These are phyloP conservation scores for Megaceryle alcyon DNA, from an alignment of 2,797 vertebrate species.

Conservation along the genomic window DNA sequence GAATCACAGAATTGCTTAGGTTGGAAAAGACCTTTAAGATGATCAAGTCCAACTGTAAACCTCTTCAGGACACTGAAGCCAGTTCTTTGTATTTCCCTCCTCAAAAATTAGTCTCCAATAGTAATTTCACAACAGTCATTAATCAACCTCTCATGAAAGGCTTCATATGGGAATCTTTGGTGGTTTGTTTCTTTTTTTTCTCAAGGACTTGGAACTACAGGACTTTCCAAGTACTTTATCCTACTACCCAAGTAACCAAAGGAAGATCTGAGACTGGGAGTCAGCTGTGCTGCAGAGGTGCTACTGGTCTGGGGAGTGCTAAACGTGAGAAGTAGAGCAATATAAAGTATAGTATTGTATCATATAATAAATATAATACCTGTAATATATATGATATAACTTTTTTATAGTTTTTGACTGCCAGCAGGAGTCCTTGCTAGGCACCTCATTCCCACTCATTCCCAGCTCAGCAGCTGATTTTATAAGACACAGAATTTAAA, in stretches of 20 bases:
- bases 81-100: not conserved
- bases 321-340: not conserved
- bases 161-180: not conserved
- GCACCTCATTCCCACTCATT: not conserved
- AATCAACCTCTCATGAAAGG: not conserved
- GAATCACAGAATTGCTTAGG: not conserved
- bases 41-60: not conserved
- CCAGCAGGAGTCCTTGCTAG: not conserved
- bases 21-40: not conserved
- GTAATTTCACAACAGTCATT: not conserved
- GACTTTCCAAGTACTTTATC: not conserved
- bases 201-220: not conserved
- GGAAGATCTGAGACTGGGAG: not conserved
- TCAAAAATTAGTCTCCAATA: not conserved
- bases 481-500: not conserved
- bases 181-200: not conserved
- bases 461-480: not conserved
- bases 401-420: not conserved
- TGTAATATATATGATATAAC: not conserved
- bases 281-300: not conserved
- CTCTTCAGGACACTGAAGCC: not conserved
- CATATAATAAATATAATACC: not conserved
- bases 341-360: too few relatives aligned
- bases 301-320: not conserved
- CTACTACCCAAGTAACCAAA: not conserved